These are phyloP conservation scores for Brachionus angularis DNA, from an alignment of 1,140 invertebrate species.

Conservation along the genomic window DNA sequence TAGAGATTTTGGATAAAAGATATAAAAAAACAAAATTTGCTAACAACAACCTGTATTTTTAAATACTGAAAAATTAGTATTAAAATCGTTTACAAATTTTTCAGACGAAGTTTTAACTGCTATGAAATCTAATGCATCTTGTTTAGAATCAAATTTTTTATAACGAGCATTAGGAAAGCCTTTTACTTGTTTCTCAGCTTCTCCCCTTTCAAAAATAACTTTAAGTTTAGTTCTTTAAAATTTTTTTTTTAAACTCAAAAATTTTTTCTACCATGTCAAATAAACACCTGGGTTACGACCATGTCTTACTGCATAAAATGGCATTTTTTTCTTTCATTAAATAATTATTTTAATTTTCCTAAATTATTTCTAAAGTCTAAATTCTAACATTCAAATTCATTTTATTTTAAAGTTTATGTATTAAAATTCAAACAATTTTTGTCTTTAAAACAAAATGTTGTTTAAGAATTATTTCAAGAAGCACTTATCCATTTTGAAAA, in stretches of 20 bases:
- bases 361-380: background rate
- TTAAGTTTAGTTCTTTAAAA: too few species aligned
- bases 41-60: conserved; percentile 8
- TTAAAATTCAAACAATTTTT: too few species aligned
- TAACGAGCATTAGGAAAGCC: conserved; percentile 41
- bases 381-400: background rate
- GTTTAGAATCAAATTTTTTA: conserved; percentile 41
- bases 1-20: too few species aligned
- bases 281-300: conserved; percentile 32
- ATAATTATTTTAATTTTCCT: background rate
- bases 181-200: conserved; percentile 27
- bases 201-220: conserved; percentile 17
- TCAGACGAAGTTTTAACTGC: background rate
- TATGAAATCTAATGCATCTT: conserved; percentile 13
- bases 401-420: too few species aligned
- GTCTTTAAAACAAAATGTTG: too few species aligned
- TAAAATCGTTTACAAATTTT: background rate
- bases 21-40: too few species aligned
- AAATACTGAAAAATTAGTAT: background rate
- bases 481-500: too few species aligned
- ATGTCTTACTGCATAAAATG: conserved; percentile 31
- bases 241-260: background rate
- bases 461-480: too few species aligned
- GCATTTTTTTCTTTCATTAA: background rate
- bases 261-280: conserved; percentile 9